phyloP scores from a whole-genome alignment of 2,113 vertebrate genomes.

The Corydoras maculifer region DNA sequence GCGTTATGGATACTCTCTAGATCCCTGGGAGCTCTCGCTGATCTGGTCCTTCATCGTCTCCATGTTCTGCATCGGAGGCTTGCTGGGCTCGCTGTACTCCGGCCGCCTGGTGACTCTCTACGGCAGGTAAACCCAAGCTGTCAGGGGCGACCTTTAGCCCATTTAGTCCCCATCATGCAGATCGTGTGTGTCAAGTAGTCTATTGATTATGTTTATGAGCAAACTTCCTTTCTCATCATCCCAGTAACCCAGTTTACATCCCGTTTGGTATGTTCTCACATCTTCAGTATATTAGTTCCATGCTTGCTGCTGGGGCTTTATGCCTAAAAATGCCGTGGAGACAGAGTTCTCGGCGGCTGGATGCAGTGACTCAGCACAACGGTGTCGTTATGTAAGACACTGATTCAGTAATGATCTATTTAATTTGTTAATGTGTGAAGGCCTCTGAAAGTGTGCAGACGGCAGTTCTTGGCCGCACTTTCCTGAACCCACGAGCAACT shows the following conservation, averaged over 20 bases:
- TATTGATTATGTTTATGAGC: no score
- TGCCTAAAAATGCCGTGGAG: no score
- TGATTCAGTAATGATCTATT: conserved; percentile 2
- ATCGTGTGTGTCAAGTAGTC: no score
- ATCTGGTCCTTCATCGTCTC: conserved; percentile 69
- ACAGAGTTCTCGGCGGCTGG: neutral
- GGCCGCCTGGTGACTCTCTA: conserved; percentile 33
- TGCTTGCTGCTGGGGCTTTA: no score
- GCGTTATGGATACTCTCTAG: conserved; percentile 50
- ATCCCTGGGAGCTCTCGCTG: conserved; percentile 54
- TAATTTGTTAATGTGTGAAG: conserved; percentile 21
- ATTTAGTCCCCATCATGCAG: no score
- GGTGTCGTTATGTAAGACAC: neutral
- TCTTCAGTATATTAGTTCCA: no score
- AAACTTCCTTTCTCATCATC: no score
- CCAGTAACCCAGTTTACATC: no score
- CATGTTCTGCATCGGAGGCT: conserved; percentile 59
- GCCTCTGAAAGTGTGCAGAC: neutral
- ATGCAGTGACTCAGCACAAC: neutral
- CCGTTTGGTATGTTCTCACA: no score
- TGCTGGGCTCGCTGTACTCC: conserved; percentile 47
- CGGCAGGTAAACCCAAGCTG: conserved; percentile 53
- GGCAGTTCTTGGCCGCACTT: neutral
- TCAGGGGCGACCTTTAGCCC: no score
- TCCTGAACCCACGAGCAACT: neutral